These are phyloP conservation scores for Pseudomyrmex concolor DNA, from an alignment of 1,140 invertebrate genomes.

Conservation along the genomic window DNA sequence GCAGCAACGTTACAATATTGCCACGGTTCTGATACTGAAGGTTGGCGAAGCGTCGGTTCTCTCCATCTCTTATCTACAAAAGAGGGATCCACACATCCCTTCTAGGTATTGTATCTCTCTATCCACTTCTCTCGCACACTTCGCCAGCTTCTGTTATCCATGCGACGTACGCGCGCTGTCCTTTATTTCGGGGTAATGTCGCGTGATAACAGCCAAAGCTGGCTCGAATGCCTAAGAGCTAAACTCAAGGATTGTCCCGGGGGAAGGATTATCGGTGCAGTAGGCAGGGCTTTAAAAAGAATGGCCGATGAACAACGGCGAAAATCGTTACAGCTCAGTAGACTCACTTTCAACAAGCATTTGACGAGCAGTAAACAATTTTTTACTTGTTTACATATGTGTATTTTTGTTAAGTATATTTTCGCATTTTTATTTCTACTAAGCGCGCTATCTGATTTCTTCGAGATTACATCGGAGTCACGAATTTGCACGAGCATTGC, in stretches of 20 bases:
- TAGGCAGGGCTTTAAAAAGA: conserved; percentile 14
- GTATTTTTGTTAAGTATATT: too few relatives aligned
- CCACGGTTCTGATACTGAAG: conserved; percentile 23
- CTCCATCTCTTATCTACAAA: conserved; percentile 44
- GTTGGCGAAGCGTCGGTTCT: background rate
- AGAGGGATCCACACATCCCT: conserved; percentile 51
- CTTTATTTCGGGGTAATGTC: conserved; percentile 78
- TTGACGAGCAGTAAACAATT: too few relatives aligned
- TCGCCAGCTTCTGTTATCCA: background rate
- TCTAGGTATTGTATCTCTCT: conserved; percentile 59
- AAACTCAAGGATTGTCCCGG: conserved; percentile 8
- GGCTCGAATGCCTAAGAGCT: conserved; percentile 29
- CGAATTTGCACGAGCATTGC: too few relatives aligned
- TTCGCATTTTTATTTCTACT: too few relatives aligned
- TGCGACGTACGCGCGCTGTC: conserved; percentile 45
- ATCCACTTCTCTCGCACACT: conserved; percentile 19
- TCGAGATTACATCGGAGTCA: too few relatives aligned
- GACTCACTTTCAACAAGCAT: too few relatives aligned
- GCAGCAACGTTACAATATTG: conserved; percentile 54
- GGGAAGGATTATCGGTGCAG: conserved; percentile 33
- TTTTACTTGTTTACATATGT: too few relatives aligned
- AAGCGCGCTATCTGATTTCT: too few relatives aligned
- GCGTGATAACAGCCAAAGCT: conserved; percentile 73
- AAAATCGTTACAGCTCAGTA: background rate
- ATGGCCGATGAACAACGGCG: background rate